phyloP scores from a whole-genome alignment of 2,797 vertebrate genomes.

The Hylomyscus alleni region DNA sequence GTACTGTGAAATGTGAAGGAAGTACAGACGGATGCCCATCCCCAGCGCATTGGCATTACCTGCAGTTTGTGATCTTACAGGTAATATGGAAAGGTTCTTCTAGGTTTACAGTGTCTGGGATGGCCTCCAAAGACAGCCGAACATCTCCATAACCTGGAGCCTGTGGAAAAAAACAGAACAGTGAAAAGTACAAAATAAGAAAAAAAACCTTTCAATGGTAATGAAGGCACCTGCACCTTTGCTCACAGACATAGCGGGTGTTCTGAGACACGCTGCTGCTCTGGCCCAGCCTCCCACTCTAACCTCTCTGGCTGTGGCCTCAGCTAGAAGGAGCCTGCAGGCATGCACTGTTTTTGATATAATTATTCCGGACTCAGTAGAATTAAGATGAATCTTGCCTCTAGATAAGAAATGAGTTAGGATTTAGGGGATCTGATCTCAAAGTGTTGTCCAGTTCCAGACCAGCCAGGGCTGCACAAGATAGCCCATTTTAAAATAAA shows the following conservation, averaged over 20 bases:
- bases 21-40: background rate
- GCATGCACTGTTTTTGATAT: background rate
- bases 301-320: background rate
- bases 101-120: constrained; percentile 97
- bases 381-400: constrained; percentile 46
- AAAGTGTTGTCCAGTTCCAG: constrained; percentile 31
- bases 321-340: background rate
- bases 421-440: constrained; percentile 43
- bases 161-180: constrained; percentile 86
- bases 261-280: background rate
- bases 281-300: background rate
- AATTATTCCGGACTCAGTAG: constrained; percentile 52
- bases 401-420: background rate
- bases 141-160: constrained; percentile 99
- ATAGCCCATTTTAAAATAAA: background rate
- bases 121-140: constrained; percentile 95
- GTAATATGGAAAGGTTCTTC: constrained; percentile 98
- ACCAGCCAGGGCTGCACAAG: background rate
- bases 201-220: constrained; percentile 3
- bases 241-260: background rate
- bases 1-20: constrained; percentile 45
- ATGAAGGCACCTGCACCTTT: background rate
- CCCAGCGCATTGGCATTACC: constrained; percentile 88
- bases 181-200: constrained; percentile 54
- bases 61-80: constrained; percentile 99